Percentiles rank a stretch among this genome's conserved stretches.
Conservation (phyloP, 2,888 invertebrate species). For the Eueremaeus valkanovi region DNA sequence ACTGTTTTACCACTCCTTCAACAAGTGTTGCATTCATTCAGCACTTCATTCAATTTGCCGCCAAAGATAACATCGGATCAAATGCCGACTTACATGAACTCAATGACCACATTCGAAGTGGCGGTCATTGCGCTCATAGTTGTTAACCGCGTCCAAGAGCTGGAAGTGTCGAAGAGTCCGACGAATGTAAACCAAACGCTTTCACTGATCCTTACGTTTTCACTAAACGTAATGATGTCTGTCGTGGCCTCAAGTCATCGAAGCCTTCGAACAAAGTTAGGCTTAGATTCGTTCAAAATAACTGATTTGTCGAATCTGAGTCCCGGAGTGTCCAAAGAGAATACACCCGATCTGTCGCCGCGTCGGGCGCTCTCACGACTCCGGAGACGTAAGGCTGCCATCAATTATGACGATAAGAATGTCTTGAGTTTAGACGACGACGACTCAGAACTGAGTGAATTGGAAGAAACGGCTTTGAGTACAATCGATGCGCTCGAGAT, state of each 20-base stretch:
- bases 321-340: constrained; percentile 34
- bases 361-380: constrained; percentile 32
- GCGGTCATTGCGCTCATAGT: constrained; percentile 23
- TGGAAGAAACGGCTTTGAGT: constrained; percentile 42
- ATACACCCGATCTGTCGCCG: constrained; percentile 37
- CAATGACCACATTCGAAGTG: constrained; percentile 31
- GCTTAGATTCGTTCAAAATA: constrained; percentile 11
- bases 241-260: not conserved
- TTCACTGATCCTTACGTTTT: not conserved
- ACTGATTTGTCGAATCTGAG: not conserved
- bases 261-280: constrained; percentile 1
- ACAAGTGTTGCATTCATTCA: constrained; percentile 18
- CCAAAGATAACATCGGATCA: constrained; percentile 19
- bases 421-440: constrained; percentile 35
- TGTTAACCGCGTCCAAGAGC: constrained; percentile 3
- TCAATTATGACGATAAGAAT: constrained; percentile 35
- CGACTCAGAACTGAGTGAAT: constrained; percentile 39
- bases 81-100: constrained; percentile 32
- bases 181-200: not conserved
- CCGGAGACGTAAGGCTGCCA: constrained; percentile 38
- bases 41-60: not conserved
- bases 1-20: constrained; percentile 20
- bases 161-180: too few relatives aligned
- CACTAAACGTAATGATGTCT: not conserved
- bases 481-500: constrained; percentile 43